phyloP scores from a whole-genome alignment of 2,113 vertebrate species.

The Hemiscyllium ocellatum region DNA sequence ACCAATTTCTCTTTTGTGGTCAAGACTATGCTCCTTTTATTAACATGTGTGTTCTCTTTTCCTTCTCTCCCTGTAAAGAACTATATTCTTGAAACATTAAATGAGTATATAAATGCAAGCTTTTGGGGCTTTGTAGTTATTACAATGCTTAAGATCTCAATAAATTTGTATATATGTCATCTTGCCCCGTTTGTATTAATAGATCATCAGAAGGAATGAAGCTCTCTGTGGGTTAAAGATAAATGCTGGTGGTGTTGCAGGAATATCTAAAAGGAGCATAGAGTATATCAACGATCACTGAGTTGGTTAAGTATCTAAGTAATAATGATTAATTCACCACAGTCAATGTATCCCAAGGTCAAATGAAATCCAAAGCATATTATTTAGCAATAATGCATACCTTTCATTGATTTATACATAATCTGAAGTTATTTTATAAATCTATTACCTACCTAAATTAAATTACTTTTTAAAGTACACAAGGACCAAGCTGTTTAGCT shows the following conservation, averaged over 20 bases:
- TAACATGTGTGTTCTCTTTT: background rate
- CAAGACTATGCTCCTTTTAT: background rate
- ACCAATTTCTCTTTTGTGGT: background rate
- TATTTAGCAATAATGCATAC: constrained; percentile 36
- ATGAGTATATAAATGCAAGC: background rate
- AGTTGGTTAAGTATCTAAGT: constrained; percentile 19
- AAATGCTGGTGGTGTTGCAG: background rate
- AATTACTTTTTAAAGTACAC: constrained; percentile 26
- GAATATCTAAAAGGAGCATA: background rate
- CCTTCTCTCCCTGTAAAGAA: background rate
- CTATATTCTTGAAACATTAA: background rate
- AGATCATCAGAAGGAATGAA: background rate
- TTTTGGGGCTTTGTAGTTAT: background rate
- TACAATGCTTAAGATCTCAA: background rate
- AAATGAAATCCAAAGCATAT: constrained; percentile 31
- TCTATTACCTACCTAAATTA: constrained; percentile 25
- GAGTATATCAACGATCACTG: constrained; percentile 2
- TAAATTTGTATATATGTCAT: background rate
- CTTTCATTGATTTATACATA: constrained; percentile 35
- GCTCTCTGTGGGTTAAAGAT: background rate
- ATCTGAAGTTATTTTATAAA: constrained; percentile 20
- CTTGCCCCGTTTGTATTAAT: background rate
- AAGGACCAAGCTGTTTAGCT: constrained; percentile 26
- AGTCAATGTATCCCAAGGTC: background rate
- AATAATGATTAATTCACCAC: constrained; percentile 27